Evolutionary conservation across 2,113 vertebrate genomes (phyloP).

Genomic region (Lipotes vexillifer): DNA sequence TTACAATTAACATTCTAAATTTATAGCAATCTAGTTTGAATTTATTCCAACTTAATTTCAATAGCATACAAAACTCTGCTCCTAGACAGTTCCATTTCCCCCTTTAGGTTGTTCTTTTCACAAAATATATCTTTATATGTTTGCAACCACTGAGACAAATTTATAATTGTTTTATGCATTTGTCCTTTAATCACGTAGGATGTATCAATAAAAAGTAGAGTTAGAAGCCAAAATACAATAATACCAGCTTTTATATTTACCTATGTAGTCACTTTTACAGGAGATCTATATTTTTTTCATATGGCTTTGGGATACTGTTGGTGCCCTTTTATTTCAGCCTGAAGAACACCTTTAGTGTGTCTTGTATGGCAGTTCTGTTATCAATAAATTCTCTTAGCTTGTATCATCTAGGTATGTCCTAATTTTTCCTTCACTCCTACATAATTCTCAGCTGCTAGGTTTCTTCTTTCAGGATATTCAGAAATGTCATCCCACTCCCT

Average conservation of each 20-base stretch:
- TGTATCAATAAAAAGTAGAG: not conserved
- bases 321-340: not conserved
- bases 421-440: not conserved
- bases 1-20: not conserved
- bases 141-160: not conserved
- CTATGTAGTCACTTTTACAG: not conserved
- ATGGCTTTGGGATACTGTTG: not conserved
- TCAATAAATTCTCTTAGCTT: not conserved
- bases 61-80: not conserved
- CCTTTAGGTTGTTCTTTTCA: not conserved
- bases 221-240: not conserved
- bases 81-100: not conserved
- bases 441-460: not conserved
- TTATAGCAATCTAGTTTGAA: not conserved
- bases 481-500: not conserved
- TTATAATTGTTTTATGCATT: not conserved
- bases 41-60: not conserved
- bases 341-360: not conserved
- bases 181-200: not conserved
- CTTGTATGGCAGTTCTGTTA: not conserved
- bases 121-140: not conserved
- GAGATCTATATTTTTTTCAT: not conserved
- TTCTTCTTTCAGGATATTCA: not conserved
- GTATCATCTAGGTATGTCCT: not conserved
- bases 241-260: not conserved